A percentile compares a stretch with the other conserved stretches of the same genome.
Conservation (phyloP, 2,888 invertebrate genomes). For the Nephrotoma flavescens region DNA sequence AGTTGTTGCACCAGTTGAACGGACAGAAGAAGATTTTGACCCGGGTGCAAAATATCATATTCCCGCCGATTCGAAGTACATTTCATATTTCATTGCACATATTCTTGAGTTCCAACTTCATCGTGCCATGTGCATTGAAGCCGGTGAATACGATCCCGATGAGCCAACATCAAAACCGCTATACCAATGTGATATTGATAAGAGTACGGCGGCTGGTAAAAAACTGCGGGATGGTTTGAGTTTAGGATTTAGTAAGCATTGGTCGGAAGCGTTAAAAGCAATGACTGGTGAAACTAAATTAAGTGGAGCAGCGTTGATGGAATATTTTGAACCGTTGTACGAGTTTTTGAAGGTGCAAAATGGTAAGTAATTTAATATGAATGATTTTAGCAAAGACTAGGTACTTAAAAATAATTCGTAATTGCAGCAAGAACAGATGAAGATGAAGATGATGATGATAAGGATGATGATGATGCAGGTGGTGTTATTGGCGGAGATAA, state of each 20-base stretch:
- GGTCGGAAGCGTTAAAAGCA: conserved; percentile 41
- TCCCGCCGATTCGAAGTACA: conserved; percentile 31
- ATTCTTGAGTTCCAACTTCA: conserved; percentile 69
- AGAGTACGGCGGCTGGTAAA: conserved; percentile 49
- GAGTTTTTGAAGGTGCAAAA: conserved; percentile 38
- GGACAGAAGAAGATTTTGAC: conserved; percentile 31
- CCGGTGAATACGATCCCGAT: conserved; percentile 44
- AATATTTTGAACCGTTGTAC: conserved; percentile 42
- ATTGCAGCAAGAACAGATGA: neutral
- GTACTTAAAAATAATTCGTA: no score
- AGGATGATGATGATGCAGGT: neutral
- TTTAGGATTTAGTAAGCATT: conserved; percentile 35
- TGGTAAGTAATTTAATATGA: neutral
- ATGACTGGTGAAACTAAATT: conserved; percentile 40
- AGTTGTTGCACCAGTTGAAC: conserved; percentile 29
- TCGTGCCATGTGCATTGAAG: conserved; percentile 48
- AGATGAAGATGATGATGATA: neutral
- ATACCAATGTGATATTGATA: conserved; percentile 56
- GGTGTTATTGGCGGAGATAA: neutral
- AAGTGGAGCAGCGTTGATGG: conserved; percentile 37
- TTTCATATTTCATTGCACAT: conserved; percentile 42
- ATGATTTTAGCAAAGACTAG: no score
- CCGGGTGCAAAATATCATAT: conserved; percentile 35
- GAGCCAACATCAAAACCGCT: conserved; percentile 44
- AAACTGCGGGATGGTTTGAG: conserved; percentile 36